These are phyloP conservation scores for Nasonia vitripennis DNA, from an alignment of 1,140 invertebrate genomes.

Conservation along the genomic window DNA sequence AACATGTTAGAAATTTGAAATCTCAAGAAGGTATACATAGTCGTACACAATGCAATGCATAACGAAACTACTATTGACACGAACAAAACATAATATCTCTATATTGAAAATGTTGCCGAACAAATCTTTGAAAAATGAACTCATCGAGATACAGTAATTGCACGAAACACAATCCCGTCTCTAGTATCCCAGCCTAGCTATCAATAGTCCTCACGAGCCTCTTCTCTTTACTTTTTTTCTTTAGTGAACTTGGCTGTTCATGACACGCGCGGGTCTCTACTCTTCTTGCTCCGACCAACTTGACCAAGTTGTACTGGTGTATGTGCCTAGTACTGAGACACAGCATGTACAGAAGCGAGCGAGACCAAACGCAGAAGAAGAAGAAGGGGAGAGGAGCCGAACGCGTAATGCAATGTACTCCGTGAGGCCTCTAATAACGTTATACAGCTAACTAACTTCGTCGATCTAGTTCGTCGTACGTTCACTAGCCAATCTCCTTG, in stretches of 20 bases:
- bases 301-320: not conserved
- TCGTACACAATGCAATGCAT: no score
- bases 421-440: constrained; percentile 57
- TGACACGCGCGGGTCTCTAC: no score
- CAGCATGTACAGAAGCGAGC: constrained; percentile 46
- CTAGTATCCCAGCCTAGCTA: no score
- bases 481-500: constrained; percentile 47
- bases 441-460: constrained; percentile 57
- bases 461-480: constrained; percentile 48
- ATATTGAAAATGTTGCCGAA: no score
- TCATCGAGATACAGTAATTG: no score
- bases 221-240: not conserved
- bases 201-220: not conserved
- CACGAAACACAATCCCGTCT: no score
- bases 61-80: no score
- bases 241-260: not conserved
- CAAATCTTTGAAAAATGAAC: no score
- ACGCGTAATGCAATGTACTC: constrained; percentile 54
- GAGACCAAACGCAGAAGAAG: constrained; percentile 40
- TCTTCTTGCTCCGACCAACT: not conserved
- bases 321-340: constrained; percentile 20
- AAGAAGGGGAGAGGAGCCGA: constrained; percentile 45
- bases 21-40: no score
- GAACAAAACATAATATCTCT: no score
- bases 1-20: no score